Evolutionary conservation across 1,140 invertebrate genomes (phyloP).

Genomic region (Helicoverpa zea): DNA sequence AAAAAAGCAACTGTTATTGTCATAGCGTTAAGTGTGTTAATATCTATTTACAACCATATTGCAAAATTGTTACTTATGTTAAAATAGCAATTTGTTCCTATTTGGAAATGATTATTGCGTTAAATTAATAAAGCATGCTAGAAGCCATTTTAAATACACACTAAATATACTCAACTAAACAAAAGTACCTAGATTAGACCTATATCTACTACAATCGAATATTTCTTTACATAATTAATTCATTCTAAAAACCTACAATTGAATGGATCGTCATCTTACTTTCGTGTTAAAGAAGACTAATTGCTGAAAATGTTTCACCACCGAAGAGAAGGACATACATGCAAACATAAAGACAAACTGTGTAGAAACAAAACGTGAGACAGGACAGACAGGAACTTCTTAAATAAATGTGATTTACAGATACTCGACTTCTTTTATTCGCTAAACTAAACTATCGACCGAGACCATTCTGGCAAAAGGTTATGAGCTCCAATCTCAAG

Average conservation of each 20-base stretch:
- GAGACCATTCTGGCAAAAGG: not conserved
- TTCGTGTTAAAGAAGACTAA: not conserved
- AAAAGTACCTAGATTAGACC: too few relatives aligned
- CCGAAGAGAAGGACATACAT: conserved; percentile 9
- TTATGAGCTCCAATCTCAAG: not conserved
- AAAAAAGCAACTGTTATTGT: not conserved
- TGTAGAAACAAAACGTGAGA: not conserved
- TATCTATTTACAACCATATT: conserved; percentile 2
- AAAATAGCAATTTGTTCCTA: too few relatives aligned
- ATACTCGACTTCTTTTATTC: not conserved
- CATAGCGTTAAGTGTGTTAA: not conserved
- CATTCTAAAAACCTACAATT: not conserved
- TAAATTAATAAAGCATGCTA: conserved; percentile 30
- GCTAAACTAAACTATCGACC: not conserved
- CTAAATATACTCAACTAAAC: too few relatives aligned
- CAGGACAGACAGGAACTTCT: not conserved
- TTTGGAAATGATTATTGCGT: not conserved
- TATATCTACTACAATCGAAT: not conserved
- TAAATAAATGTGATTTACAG: not conserved
- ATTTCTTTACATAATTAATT: not conserved
- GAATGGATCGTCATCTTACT: not conserved
- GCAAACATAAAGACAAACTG: conserved; percentile 2
- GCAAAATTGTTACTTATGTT: not conserved
- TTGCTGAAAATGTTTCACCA: conserved; percentile 23
- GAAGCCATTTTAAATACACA: too few relatives aligned